These are phyloP conservation scores for Sphenodon punctatus DNA, from an alignment of 2,797 vertebrate species.

Conservation along the genomic window DNA sequence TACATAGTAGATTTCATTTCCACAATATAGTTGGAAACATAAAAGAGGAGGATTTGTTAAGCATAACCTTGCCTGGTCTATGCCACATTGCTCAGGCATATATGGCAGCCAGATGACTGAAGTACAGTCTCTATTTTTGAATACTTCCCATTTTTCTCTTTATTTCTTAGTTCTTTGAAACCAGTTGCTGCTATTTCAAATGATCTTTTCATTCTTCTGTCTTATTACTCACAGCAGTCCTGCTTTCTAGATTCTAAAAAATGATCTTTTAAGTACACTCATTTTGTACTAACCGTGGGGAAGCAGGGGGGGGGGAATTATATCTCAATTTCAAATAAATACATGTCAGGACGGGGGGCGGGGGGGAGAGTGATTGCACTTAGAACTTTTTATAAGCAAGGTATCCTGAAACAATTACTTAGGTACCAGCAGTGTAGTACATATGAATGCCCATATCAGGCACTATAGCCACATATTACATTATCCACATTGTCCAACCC, in stretches of 20 bases:
- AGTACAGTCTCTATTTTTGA: background rate
- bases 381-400: too few relatives aligned
- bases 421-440: too few relatives aligned
- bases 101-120: background rate
- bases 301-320: too few relatives aligned
- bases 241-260: background rate
- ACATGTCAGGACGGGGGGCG: too few relatives aligned
- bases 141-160: background rate
- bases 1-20: background rate
- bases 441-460: too few relatives aligned
- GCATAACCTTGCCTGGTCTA: background rate
- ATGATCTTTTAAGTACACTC: background rate
- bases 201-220: background rate
- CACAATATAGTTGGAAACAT: background rate
- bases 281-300: too few relatives aligned
- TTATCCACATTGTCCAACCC: too few relatives aligned
- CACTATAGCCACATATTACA: too few relatives aligned
- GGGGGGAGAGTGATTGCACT: too few relatives aligned
- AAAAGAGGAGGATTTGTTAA: background rate
- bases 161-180: conserved; percentile 15
- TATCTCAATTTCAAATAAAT: too few relatives aligned
- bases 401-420: too few relatives aligned
- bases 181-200: background rate
- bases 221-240: background rate
- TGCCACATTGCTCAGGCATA: background rate